A percentile compares a stretch with the other conserved stretches of the same genome.
Evolutionary conservation across 2,888 invertebrate genomes (phyloP).

Genomic region (Sphaeridia pumilis): DNA sequence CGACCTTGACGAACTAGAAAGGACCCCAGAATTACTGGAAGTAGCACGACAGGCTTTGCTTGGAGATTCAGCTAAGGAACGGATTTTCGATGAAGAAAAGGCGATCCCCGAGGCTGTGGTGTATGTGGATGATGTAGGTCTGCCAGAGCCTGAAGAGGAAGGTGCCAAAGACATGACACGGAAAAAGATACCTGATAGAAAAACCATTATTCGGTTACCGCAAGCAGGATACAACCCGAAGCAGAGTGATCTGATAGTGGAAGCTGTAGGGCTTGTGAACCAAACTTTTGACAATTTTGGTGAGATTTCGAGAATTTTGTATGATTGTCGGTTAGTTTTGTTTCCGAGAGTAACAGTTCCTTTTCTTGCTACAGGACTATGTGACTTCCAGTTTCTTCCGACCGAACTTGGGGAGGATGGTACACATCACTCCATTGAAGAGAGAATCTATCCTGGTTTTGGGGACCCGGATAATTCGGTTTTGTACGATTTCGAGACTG

Average conservation of each 20-base stretch:
- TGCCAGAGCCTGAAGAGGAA: neutral
- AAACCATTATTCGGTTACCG: constrained; percentile 4
- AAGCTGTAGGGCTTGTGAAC: constrained; percentile 40
- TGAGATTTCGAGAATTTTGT: constrained; percentile 36
- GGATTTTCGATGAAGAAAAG: neutral
- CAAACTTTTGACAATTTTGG: constrained; percentile 41
- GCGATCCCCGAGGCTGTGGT: neutral
- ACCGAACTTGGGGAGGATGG: constrained; percentile 42
- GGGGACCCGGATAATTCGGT: constrained; percentile 21
- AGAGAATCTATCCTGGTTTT: constrained; percentile 43
- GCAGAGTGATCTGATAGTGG: constrained; percentile 25
- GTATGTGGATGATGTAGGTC: neutral
- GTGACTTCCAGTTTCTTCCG: constrained; percentile 88
- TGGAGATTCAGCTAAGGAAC: neutral
- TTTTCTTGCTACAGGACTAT: constrained; percentile 65
- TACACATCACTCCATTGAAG: constrained; percentile 49
- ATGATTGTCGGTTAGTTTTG: too few species aligned
- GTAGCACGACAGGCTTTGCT: neutral
- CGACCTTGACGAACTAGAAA: constrained; percentile 1
- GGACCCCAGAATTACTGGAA: neutral
- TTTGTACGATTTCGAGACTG: constrained; percentile 14
- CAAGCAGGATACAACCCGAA: constrained; percentile 1
- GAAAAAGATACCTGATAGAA: neutral
- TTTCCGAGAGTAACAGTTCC: too few species aligned
- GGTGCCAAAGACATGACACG: neutral